Conservation (phyloP, 2,113 vertebrate genomes). For the Lophochroa leadbeateri region DNA sequence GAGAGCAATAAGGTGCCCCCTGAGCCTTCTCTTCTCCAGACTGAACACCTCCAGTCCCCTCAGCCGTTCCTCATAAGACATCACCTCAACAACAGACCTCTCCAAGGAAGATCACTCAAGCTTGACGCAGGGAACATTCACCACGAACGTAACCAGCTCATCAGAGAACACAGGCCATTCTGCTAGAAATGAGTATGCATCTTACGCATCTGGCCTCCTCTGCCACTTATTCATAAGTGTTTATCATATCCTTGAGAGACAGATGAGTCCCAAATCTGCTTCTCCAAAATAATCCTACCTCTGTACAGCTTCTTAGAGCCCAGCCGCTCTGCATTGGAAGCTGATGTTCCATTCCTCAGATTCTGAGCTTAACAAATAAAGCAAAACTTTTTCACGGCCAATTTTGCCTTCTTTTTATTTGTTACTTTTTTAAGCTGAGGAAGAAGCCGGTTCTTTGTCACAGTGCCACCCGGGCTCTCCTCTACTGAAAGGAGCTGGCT, state of each 20-base stretch:
- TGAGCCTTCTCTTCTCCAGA: neutral
- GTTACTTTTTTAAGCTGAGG: neutral
- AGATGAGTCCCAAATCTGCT: neutral
- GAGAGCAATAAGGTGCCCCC: neutral
- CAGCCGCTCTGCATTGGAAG: rapidly evolving
- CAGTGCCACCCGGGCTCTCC: neutral
- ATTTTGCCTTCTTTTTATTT: neutral
- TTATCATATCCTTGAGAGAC: neutral
- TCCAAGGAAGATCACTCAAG: neutral
- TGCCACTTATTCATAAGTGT: neutral
- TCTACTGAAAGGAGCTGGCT: too few species aligned
- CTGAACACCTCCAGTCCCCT: neutral
- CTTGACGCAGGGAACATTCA: neutral
- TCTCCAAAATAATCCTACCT: neutral
- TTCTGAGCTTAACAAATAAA: neutral
- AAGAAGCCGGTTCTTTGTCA: neutral
- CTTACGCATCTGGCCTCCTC: neutral
- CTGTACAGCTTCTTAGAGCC: too few species aligned
- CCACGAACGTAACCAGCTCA: neutral
- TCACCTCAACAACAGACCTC: neutral
- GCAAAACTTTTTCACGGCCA: neutral
- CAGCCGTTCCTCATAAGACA: neutral
- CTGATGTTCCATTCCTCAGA: neutral
- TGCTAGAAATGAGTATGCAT: neutral
- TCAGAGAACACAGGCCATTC: neutral